Base-by-base conservation (phyloP, 2,113 vertebrate species). In the Lophius piscatorius region DNA sequence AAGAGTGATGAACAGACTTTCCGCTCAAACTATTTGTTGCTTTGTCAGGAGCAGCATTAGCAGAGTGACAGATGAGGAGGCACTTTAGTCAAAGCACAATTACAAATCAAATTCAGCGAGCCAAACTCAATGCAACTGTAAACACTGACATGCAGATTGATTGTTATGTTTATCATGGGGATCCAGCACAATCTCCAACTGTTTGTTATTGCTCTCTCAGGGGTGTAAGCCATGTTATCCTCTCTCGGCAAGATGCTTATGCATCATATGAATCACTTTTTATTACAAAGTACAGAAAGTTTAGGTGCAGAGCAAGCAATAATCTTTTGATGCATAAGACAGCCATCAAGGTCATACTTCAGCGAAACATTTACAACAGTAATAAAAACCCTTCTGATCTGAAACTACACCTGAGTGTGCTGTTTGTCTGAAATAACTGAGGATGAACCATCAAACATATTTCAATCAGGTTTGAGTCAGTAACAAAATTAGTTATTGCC, bases 231-330 rank as follows among this genome's bases (percentile, higher is more conserved):
- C 23, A 21, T 63, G 69, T 74, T 76, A 74, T 55, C n/a, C 22
- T 57, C 49, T 42, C 42, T 51, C 57, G 41, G 42, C 55, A 34
- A 50, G 46, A 67, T 55, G 17, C 49, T 60, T 33, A 28, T 57
- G 45, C 76, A 63, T 57, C 22, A 39, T 31, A 62, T 81, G 46
- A 36, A 36, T 80, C 65, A 18, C n/a, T 72, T 73, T 83, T 82
- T 78, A 83, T 72, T 81, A 41, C 69, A 66, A 56, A 69, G 44
- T 44, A 59, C 62, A 46, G 23, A 63, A 65, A 44, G 51, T 61
- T 24, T 24, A 59, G 64, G 68, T 61, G 70, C 70, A 31, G 56
- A 39, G 62, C 24, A 31, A 69, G 77, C 66, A 59, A 29, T 48
- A 63, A 61, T 56, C 45, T 36, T n/a, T 9, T 26, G 55, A 50